Percentiles rank a stretch among this genome's conserved stretches.
Evolutionary conservation across 2,888 invertebrate genomes (phyloP).

Genomic region (Ophioninae sp.): DNA sequence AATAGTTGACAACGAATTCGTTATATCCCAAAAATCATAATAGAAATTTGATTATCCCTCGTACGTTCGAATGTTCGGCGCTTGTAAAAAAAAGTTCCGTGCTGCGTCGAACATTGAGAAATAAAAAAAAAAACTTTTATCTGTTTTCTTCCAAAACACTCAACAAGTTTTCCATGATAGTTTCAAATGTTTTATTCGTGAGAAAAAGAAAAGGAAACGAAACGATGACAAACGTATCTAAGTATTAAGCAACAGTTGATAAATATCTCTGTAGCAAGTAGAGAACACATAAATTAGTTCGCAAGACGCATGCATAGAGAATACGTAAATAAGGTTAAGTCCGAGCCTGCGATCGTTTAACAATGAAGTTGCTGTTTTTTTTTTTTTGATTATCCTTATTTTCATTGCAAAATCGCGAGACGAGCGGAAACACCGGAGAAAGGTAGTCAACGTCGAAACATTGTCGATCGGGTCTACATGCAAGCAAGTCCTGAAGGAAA

Average conservation of each 20-base stretch:
- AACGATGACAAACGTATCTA: constrained; percentile 26
- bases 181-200: constrained; percentile 6
- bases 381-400: constrained; percentile 3
- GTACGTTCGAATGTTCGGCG: constrained; percentile 16
- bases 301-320: constrained; percentile 22
- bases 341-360: constrained; percentile 4
- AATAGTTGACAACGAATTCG: constrained; percentile 23
- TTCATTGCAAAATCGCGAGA: constrained; percentile 21
- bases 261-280: constrained; percentile 26
- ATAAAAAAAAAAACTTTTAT: constrained; percentile 9
- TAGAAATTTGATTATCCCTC: constrained; percentile 17
- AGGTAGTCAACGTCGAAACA: neutral
- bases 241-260: constrained; percentile 45
- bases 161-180: constrained; percentile 27
- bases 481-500: neutral
- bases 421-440: neutral
- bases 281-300: constrained; percentile 17
- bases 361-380: constrained; percentile 25
- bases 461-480: constrained; percentile 7
- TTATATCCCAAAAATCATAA: constrained; percentile 14
- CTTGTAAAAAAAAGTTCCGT: constrained; percentile 23
- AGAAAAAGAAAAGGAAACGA: neutral
- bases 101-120: constrained; percentile 20
- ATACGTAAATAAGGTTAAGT: constrained; percentile 9
- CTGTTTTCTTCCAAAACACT: constrained; percentile 1